Evolutionary conservation across 2,888 invertebrate genomes (phyloP).

Genomic region (Cephus runcator): DNA sequence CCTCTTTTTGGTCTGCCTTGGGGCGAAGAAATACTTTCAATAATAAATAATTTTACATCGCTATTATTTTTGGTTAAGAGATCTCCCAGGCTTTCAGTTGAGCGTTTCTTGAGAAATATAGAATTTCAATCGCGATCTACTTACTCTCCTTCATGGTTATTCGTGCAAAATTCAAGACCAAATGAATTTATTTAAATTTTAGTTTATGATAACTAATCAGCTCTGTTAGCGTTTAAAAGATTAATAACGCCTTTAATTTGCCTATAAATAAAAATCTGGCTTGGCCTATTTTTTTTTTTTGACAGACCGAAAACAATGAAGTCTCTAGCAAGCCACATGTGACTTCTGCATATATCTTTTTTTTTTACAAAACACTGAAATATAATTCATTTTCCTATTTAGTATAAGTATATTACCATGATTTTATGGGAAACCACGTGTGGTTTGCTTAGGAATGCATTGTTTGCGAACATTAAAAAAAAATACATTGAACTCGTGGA

Average conservation of each 20-base stretch:
- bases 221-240: too few relatives aligned
- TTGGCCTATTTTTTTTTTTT: neutral
- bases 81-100: neutral
- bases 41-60: neutral
- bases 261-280: neutral
- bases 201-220: neutral
- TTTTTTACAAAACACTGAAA: neutral
- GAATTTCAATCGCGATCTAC: neutral
- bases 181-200: neutral
- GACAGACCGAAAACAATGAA: neutral
- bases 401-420: neutral
- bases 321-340: neutral
- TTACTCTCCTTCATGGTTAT: neutral
- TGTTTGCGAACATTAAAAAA: neutral
- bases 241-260: neutral
- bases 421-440: neutral
- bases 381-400: neutral
- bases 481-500: neutral
- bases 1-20: neutral
- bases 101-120: neutral
- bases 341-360: neutral
- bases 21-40: neutral
- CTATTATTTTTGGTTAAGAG: neutral
- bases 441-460: neutral
- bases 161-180: neutral